Percentiles rank a stretch among this genome's conserved stretches.
These are phyloP conservation scores for Chrysomallon squamiferum DNA, from an alignment of 1,140 invertebrate genomes.

Conservation along the genomic window DNA sequence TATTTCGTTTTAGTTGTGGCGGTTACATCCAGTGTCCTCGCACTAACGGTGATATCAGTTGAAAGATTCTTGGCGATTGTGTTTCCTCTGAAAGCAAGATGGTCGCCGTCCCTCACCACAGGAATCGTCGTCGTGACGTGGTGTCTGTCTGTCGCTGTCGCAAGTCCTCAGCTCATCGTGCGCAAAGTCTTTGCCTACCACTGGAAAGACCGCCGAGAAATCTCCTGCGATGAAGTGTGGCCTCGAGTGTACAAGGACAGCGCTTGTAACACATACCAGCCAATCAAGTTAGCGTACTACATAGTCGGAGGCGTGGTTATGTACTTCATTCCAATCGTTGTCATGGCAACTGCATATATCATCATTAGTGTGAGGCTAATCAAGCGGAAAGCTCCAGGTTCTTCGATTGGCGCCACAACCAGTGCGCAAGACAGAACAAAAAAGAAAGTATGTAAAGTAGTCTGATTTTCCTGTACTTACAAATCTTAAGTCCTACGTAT, in stretches of 20 bases:
- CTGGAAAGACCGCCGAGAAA: conserved; percentile 49
- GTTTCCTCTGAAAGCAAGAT: conserved; percentile 40
- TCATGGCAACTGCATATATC: conserved; percentile 24
- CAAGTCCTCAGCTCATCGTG: conserved; percentile 59
- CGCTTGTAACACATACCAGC: conserved; percentile 24
- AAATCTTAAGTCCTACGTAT: no score
- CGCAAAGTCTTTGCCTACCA: conserved; percentile 29
- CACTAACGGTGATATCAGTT: conserved; percentile 64
- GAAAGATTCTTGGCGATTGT: conserved; percentile 62
- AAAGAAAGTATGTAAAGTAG: conserved; percentile 42
- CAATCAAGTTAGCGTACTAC: conserved; percentile 55
- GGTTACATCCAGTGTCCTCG: conserved; percentile 65
- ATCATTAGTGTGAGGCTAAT: conserved; percentile 28
- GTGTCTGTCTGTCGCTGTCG: conserved; percentile 56
- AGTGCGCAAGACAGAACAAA: conserved; percentile 36
- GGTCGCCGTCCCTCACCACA: conserved; percentile 27
- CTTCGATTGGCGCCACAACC: conserved; percentile 23
- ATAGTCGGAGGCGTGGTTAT: conserved; percentile 49
- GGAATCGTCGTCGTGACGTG: conserved; percentile 62
- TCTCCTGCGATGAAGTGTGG: conserved; percentile 54
- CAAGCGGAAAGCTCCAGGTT: conserved; percentile 29
- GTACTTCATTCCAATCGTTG: conserved; percentile 21
- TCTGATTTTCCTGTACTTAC: no score
- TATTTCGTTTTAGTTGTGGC: conserved; percentile 52
- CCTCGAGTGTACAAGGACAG: conserved; percentile 28